A percentile compares a stretch with the other conserved stretches of the same genome.
Evolutionary conservation across 2,888 invertebrate species (phyloP).

Genomic region (Lysandra bellargus): DNA sequence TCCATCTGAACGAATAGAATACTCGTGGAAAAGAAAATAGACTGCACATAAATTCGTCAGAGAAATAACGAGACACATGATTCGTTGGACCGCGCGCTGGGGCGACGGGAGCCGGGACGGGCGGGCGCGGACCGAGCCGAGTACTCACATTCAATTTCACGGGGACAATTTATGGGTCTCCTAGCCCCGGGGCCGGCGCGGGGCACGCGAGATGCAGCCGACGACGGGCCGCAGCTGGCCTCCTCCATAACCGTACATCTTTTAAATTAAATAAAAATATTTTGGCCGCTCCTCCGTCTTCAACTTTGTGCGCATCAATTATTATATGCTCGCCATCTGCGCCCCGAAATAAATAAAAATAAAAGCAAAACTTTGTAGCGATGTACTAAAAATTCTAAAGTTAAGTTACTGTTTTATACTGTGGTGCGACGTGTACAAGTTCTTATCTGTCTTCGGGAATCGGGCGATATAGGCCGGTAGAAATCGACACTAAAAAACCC

Average conservation of each 20-base stretch:
- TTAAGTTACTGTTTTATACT: too few species aligned
- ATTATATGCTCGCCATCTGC: not conserved
- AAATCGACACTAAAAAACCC: too few species aligned
- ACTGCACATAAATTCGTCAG: slow-evolving; percentile 7
- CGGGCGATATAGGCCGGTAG: too few species aligned
- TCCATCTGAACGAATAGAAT: not conserved
- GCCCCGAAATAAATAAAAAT: not conserved
- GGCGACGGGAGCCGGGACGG: not conserved
- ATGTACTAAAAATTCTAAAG: too few species aligned
- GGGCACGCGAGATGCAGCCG: not conserved
- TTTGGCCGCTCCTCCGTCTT: not conserved
- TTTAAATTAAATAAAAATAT: slow-evolving; percentile 10
- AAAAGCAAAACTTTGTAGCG: not conserved
- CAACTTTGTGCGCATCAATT: not conserved
- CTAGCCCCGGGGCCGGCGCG: not conserved
- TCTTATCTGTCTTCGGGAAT: too few species aligned
- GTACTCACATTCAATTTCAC: slow-evolving; percentile 5
- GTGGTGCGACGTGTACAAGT: too few species aligned
- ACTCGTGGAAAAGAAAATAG: not conserved
- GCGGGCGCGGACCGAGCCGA: not conserved
- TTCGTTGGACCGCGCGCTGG: not conserved
- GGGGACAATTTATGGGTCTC: slow-evolving; percentile 4
- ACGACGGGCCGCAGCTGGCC: not conserved
- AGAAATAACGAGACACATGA: slow-evolving; percentile 4
- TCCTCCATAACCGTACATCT: not conserved